Conservation (phyloP, 92 coral and sea anemone species). For the Paragorgia papillata region DNA sequence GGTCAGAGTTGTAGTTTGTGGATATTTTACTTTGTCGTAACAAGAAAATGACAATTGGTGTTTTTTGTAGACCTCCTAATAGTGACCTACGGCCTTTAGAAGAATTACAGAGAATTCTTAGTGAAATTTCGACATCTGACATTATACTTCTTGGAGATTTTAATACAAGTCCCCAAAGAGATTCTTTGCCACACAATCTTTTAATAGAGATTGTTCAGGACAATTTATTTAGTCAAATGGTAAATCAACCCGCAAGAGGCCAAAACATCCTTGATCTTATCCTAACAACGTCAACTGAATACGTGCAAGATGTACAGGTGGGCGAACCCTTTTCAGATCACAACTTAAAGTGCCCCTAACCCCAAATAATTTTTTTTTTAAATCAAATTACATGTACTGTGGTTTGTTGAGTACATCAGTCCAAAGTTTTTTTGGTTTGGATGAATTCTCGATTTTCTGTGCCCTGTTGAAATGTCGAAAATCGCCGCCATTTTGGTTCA, state of each 20-base stretch:
- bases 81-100: slow-evolving; percentile 26
- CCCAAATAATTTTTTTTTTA: too few relatives aligned
- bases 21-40: slow-evolving; percentile 34
- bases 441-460: too few relatives aligned
- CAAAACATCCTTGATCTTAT: slow-evolving; percentile 54
- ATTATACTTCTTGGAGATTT: slow-evolving; percentile 51
- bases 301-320: slow-evolving; percentile 46
- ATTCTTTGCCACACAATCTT: slow-evolving; percentile 30
- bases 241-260: slow-evolving; percentile 38
- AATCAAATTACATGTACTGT: too few relatives aligned
- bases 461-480: too few relatives aligned
- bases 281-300: slow-evolving; percentile 27
- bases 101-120: slow-evolving; percentile 48
- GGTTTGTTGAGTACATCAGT: too few relatives aligned
- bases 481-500: too few relatives aligned
- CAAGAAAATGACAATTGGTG: slow-evolving; percentile 42
- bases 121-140: slow-evolving; percentile 44
- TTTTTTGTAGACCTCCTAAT: slow-evolving; percentile 50
- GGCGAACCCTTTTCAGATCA: too few relatives aligned
- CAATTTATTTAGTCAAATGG: slow-evolving; percentile 35
- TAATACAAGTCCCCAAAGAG: slow-evolving; percentile 40
- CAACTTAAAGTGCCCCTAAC: too few relatives aligned
- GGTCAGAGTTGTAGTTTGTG: slow-evolving; percentile 39
- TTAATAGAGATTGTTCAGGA: slow-evolving; percentile 43
- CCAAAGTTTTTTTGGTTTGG: too few relatives aligned